phyloP scores from a whole-genome alignment of 2,797 vertebrate species.

The Spondyliosoma cantharus region DNA sequence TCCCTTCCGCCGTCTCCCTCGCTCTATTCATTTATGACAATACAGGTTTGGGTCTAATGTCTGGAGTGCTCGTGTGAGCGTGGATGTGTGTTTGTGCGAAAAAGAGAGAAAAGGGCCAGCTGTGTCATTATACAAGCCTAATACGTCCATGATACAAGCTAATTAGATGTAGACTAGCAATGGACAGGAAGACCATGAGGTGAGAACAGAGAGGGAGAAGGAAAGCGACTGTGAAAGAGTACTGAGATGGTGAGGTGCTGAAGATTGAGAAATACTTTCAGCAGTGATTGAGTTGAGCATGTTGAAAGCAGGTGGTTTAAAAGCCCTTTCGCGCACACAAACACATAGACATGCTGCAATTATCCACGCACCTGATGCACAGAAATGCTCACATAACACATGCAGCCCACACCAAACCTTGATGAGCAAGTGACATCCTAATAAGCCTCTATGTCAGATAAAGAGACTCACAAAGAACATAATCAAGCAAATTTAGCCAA shows the following conservation, averaged over 20 bases:
- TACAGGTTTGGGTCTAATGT: conserved; percentile 19
- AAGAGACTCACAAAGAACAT: conserved; percentile 62
- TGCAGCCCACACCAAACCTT: conserved; percentile 10
- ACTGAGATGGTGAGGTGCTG: not conserved
- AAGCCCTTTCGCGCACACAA: conserved; percentile 50
- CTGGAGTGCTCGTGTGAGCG: conserved; percentile 20
- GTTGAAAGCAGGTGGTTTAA: conserved; percentile 51
- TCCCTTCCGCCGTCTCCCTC: not conserved
- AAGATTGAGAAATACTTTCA: conserved; percentile 31
- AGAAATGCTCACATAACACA: conserved; percentile 18
- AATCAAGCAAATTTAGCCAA: conserved; percentile 59
- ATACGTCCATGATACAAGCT: conserved; percentile 55
- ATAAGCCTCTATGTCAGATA: conserved; percentile 55
- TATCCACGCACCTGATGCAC: conserved; percentile 42
- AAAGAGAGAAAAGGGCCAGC: conserved; percentile 57
- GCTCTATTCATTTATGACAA: conserved; percentile 51
- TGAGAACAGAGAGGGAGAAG: conserved; percentile 25
- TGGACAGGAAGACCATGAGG: conserved; percentile 43
- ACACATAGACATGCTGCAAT: conserved; percentile 40
- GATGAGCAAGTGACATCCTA: conserved; percentile 58
- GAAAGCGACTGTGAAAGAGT: not conserved
- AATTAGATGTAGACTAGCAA: conserved; percentile 60
- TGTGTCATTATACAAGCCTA: conserved; percentile 57
- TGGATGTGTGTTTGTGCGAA: conserved; percentile 20
- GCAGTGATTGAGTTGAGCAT: conserved; percentile 27